Conservation (phyloP, 2,113 vertebrate species). For the Tupaia tana region DNA sequence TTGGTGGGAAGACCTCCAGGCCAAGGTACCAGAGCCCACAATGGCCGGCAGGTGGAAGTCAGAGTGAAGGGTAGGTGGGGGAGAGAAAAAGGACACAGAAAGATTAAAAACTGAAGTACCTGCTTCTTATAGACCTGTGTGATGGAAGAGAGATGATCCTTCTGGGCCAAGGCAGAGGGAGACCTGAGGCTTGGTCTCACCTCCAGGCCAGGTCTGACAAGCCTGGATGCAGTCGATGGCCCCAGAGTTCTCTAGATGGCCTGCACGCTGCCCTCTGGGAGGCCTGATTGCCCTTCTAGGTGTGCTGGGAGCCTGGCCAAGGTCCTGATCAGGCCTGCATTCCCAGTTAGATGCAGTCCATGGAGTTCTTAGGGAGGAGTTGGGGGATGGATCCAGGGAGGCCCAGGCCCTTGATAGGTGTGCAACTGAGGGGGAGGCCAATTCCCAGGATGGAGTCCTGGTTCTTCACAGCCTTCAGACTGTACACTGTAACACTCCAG, state of each 20-base stretch:
- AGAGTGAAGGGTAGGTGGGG: background rate
- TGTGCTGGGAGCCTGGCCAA: background rate
- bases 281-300: background rate
- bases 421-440: conserved; percentile 89
- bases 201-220: background rate
- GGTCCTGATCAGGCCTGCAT: background rate
- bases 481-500: conserved; percentile 68
- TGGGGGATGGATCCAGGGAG: conserved; percentile 85
- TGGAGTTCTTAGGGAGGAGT: conserved; percentile 93
- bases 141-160: background rate
- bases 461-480: conserved; percentile 92
- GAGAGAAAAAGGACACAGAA: background rate
- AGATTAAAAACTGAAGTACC: conserved; percentile 30
- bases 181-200: background rate
- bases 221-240: background rate
- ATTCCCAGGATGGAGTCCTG: conserved; percentile 90
- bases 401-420: conserved; percentile 86
- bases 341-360: conserved; percentile 91
- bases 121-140: background rate
- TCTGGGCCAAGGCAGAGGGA: background rate
- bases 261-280: background rate
- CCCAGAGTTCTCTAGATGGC: conserved; percentile 59
- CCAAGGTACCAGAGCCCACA: background rate
- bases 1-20: background rate
- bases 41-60: background rate